A percentile compares a stretch with the other conserved stretches of the same genome.
Evolutionary conservation across 2,113 vertebrate species (phyloP).

Genomic region (Amblyopsis rosae): DNA sequence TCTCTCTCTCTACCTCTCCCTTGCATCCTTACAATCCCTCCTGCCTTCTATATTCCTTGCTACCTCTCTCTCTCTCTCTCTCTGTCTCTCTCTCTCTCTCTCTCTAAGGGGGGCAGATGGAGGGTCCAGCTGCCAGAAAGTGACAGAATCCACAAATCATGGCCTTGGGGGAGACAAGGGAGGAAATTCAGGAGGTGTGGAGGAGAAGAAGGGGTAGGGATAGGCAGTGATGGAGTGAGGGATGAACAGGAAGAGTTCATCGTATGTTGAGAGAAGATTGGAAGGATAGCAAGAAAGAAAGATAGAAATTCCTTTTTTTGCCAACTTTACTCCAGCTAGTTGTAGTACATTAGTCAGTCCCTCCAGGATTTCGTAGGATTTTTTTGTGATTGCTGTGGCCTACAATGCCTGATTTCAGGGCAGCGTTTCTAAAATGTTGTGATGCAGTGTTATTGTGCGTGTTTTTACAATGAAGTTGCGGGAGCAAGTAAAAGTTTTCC

Average conservation of each 20-base stretch:
- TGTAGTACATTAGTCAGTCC: too few relatives aligned
- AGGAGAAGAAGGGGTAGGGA: neutral
- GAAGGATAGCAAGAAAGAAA: neutral
- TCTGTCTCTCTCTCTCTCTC: slow-evolving; percentile 15
- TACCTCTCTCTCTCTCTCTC: neutral
- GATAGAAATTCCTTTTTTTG: too few relatives aligned
- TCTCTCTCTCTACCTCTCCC: slow-evolving; percentile 1
- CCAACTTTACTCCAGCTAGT: too few relatives aligned
- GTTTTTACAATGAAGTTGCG: too few relatives aligned
- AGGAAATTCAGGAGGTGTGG: neutral
- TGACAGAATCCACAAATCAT: slow-evolving; percentile 69
- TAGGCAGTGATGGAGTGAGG: slow-evolving; percentile 1
- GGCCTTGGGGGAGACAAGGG: slow-evolving; percentile 39
- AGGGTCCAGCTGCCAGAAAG: slow-evolving; percentile 50
- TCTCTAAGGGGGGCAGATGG: slow-evolving; percentile 45
- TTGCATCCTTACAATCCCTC: neutral
- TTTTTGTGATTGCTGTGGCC: too few relatives aligned
- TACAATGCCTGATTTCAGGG: too few relatives aligned
- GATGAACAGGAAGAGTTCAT: neutral
- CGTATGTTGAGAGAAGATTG: neutral
- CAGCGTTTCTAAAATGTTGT: too few relatives aligned
- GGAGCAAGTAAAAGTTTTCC: too few relatives aligned
- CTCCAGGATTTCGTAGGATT: too few relatives aligned
- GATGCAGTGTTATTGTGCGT: too few relatives aligned
- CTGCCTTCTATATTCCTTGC: neutral